Percentiles rank a stretch among this genome's conserved stretches.
These are phyloP conservation scores for Drosophila busckii DNA, from an alignment of 1,140 invertebrate species.

Conservation along the genomic window DNA sequence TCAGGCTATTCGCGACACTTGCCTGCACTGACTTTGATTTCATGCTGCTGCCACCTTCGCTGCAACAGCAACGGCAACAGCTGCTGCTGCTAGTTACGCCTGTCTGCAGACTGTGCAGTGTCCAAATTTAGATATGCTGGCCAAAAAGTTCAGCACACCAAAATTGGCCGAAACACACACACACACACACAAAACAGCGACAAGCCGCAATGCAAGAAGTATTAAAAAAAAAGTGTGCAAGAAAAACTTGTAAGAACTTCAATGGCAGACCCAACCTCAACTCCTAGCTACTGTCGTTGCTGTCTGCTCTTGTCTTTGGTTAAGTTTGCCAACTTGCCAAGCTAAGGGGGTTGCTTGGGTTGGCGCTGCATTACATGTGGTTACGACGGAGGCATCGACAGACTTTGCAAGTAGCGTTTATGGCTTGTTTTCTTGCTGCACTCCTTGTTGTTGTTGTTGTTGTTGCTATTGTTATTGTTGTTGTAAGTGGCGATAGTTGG, in stretches of 20 bases:
- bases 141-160: constrained; percentile 50
- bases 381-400: constrained; percentile 47
- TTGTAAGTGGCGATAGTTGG: constrained; percentile 52
- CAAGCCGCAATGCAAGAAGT: constrained; percentile 22
- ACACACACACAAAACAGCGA: constrained; percentile 22
- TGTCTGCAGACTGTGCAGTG: constrained; percentile 35
- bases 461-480: constrained; percentile 28
- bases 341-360: too few relatives aligned
- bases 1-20: constrained; percentile 38
- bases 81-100: constrained; percentile 30
- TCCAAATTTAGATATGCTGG: constrained; percentile 50
- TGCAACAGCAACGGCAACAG: constrained; percentile 22
- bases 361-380: constrained; percentile 65
- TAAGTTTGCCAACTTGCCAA: constrained; percentile 59
- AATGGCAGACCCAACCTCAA: too few relatives aligned
- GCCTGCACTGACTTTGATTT: constrained; percentile 31
- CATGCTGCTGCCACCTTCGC: constrained; percentile 2
- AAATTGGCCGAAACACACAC: constrained; percentile 35
- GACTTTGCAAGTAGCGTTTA: constrained; percentile 40
- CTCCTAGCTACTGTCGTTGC: constrained; percentile 6
- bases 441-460: constrained; percentile 7
- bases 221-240: constrained; percentile 15
- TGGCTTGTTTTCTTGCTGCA: constrained; percentile 17
- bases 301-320: neutral
- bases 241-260: constrained; percentile 56